phyloP scores from a whole-genome alignment of 2,113 vertebrate genomes.

The Lepisosteus oculatus region DNA sequence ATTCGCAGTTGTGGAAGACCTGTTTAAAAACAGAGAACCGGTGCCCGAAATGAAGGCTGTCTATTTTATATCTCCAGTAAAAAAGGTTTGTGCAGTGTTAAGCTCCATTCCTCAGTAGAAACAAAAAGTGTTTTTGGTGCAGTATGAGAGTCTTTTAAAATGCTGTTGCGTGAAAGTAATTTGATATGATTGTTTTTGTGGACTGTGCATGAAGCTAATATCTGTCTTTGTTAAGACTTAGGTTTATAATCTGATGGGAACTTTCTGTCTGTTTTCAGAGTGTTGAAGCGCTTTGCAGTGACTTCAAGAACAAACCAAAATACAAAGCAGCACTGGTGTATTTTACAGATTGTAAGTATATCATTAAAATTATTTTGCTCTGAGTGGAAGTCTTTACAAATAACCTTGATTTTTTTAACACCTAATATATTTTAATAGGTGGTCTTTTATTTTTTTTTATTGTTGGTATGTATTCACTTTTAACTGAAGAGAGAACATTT shows the following conservation, averaged over 20 bases:
- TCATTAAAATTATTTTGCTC: too few species aligned
- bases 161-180: background rate
- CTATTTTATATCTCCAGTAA: constrained; percentile 88
- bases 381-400: too few species aligned
- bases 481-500: too few species aligned
- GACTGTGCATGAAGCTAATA: background rate
- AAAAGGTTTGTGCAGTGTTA: constrained; percentile 69
- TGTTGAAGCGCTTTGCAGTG: constrained; percentile 83
- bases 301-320: constrained; percentile 84
- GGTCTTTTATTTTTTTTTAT: too few species aligned
- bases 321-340: constrained; percentile 93
- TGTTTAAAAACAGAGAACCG: constrained; percentile 86
- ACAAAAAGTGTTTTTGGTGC: background rate
- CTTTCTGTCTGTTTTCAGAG: constrained; percentile 61
- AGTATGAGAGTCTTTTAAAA: background rate
- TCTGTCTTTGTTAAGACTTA: background rate
- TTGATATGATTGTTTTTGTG: background rate
- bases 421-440: too few species aligned
- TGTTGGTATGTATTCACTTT: too few species aligned
- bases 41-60: constrained; percentile 90
- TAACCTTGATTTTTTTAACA: too few species aligned
- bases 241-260: background rate
- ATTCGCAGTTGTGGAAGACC: constrained; percentile 86
- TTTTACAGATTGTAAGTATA: constrained; percentile 93
- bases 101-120: background rate